Evolutionary conservation across 2,113 vertebrate genomes (phyloP), one percentile per base, ranked within the genome.

Genomic region (Sphyrna mokarran): DNA sequence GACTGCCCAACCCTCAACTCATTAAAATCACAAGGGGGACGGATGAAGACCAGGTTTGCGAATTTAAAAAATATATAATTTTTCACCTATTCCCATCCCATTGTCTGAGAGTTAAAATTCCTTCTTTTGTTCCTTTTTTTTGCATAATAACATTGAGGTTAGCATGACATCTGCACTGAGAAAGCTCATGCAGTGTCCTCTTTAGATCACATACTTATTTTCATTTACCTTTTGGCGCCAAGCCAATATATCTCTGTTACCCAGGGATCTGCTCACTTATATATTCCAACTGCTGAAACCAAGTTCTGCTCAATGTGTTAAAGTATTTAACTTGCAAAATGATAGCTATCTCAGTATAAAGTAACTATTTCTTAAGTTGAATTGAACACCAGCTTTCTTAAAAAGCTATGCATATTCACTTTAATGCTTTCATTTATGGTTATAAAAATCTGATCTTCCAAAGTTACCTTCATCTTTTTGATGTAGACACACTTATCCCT

Each of bases 251-350:
- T 0, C n/a, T n/a, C 58, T 91, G 29, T 91, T 37, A 9, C 61
- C 61, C 61, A 16, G 89, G 33, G 89, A 66, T 91, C 18, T 7
- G 89, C 33, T 91, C 33, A 9, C 16, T 91, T 91, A 66, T 37
- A 20, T 37, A 20, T 91, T 66, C 63, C n/a, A 91, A 66, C 16
- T 83, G 80, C 61, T 63, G 58, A 37, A 91, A 66, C 6, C 33
- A 37, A 66, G 61, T 66, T 37, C 66, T 3, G 63, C 6, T 66
- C 61, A 66, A 93, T 93, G 61, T 93, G 61, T 66, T 93, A 66
- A 93, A 37, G 89, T 93, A 68, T 70, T 95, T 95, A 95, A 20
- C 40, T 70, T 95, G 63, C 20, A 69, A 43, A 72, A 48, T 95
- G 68, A 40, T 72, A 95, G 68, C 68, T 72, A 72, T 10, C 20